A percentile compares a stretch with the other conserved stretches of the same genome.
phyloP scores from a whole-genome alignment of 2,797 vertebrate species.

The Pipistrellus pipistrellus region DNA sequence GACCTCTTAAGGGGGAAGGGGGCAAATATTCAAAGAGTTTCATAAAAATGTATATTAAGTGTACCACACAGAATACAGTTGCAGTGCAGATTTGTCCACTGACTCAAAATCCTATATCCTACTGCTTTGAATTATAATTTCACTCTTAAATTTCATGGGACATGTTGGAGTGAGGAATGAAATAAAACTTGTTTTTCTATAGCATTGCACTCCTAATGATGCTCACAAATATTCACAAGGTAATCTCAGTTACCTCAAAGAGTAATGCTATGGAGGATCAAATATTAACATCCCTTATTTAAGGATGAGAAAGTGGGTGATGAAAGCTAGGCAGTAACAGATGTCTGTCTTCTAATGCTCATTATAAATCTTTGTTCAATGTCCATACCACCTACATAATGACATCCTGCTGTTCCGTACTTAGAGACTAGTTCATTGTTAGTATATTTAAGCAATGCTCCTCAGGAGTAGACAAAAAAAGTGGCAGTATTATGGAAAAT shows the following conservation, averaged over 20 bases:
- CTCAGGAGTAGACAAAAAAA: background rate
- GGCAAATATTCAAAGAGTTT: conserved; percentile 73
- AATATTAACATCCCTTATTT: conserved; percentile 62
- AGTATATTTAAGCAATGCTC: conserved; percentile 26
- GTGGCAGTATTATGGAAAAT: background rate
- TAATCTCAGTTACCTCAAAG: conserved; percentile 64
- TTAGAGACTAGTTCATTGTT: background rate
- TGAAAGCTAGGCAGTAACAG: conserved; percentile 50
- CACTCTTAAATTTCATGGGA: conserved; percentile 63
- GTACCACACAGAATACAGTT: conserved; percentile 66
- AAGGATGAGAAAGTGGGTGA: conserved; percentile 55
- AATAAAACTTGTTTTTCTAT: conserved; percentile 56
- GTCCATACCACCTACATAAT: conserved; percentile 5
- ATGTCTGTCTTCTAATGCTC: conserved; percentile 55
- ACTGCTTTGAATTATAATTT: conserved; percentile 69
- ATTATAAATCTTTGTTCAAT: conserved; percentile 52
- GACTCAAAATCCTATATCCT: conserved; percentile 59
- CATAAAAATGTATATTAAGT: conserved; percentile 75
- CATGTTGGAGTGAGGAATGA: conserved; percentile 63
- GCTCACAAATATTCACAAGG: conserved; percentile 69
- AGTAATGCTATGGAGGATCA: conserved; percentile 41
- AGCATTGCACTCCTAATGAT: conserved; percentile 64
- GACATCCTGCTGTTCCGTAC: background rate
- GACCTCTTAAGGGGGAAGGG: conserved; percentile 60
- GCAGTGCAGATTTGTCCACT: conserved; percentile 27